Evolutionary conservation across 2,797 vertebrate genomes (phyloP).

Genomic region (Etheostoma perlongum): DNA sequence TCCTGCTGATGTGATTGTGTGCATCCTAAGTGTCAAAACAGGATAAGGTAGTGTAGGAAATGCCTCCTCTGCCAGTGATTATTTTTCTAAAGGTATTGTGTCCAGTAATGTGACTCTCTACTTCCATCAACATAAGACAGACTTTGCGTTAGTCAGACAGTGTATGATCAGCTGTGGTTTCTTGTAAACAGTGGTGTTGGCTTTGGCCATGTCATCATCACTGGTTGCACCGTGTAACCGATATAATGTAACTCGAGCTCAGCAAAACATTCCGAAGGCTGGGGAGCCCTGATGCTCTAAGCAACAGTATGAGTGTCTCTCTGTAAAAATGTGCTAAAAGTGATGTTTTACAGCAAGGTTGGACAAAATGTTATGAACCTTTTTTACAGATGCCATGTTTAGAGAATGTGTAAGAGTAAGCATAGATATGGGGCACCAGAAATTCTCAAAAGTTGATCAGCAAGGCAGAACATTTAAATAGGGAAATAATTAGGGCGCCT

Average conservation of each 20-base stretch:
- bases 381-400: background rate
- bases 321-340: background rate
- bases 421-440: background rate
- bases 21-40: background rate
- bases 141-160: constrained; percentile 26
- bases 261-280: constrained; percentile 13
- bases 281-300: background rate
- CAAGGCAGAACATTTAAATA: background rate
- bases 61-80: background rate
- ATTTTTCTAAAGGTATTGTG: background rate
- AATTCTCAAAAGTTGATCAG: background rate
- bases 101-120: background rate
- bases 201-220: constrained; percentile 49
- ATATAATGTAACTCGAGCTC: constrained; percentile 62
- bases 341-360: background rate
- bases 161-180: constrained; percentile 36
- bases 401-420: background rate
- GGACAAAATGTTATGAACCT: background rate
- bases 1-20: background rate
- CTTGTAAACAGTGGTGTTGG: constrained; percentile 49
- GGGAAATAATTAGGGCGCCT: constrained; percentile 1
- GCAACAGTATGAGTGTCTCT: background rate
- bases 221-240: constrained; percentile 57
- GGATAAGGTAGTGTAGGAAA: no score
- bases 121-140: constrained; percentile 5